Base-by-base conservation (phyloP, 1,140 invertebrate genomes). In the Tetragnatha versicolor region DNA sequence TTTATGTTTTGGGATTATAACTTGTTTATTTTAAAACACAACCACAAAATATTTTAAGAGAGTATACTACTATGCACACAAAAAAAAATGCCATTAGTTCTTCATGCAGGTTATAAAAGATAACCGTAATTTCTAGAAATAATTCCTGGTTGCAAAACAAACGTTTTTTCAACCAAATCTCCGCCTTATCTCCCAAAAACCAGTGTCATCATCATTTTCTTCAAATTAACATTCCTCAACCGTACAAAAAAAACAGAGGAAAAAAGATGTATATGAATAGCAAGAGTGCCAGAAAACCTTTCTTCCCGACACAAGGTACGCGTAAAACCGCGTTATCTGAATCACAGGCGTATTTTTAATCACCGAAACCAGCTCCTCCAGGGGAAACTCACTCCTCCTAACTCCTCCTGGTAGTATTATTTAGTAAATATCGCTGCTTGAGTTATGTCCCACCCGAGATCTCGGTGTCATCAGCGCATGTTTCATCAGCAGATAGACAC, bases 301-400 rank as follows among this genome's bases (percentile, higher is more conserved):
- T n/a, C n/a, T n/a, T n/a, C n/a, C n/a, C n/a, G n/a, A n/a, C n/a
- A n/a, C 14, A 35, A 58, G 51, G 69, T 72, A 72, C 33, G 42
- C 25, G 69, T 72, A 72, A 27, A 29, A 68, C n/a, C 3, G 14
- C 25, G 22, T 72, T 72, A 72, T 72, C 69, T 72, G 69, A 72
- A 39, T 72, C 69, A 72, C 69, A 53, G 39, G 69, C 60, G n/a
- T 72, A 72, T 72, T 72, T 70, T 72, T 72, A 72, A 72, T 72
- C 69, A 42, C 20, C n/a, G 63, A n/a, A 42, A 66, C 45, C 39
- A 66, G 49, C 27, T 47, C 39, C 25, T 49, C 20, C 22, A 61
- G 35, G 42, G 37, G n/a, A 6, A 22, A n/a, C 22, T 25, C 33
- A 27, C 17, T 47, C 2, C 14, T 31, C 20, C 10, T 61, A 45